Base-by-base conservation (phyloP, 1,140 invertebrate genomes). In the Trichomalopsis sarcophagae region DNA sequence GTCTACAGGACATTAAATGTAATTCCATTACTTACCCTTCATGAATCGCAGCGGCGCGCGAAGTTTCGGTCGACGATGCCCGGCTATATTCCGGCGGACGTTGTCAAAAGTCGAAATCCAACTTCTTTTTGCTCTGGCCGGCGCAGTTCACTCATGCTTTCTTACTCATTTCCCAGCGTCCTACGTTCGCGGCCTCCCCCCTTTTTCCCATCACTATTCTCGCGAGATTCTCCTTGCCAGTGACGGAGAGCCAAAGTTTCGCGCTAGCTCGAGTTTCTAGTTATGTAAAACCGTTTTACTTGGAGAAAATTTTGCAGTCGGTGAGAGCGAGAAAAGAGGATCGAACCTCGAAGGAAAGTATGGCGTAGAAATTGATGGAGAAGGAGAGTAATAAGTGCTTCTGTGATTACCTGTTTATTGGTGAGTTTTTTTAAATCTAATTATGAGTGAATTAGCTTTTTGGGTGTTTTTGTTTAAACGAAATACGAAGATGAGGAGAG, bases 271-370 rank as follows among this genome's bases (percentile, higher is more conserved):
- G 84, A 88, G 87, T 88, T 88, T 86, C 86, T 76, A 87, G 89
- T 89, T 88, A 86, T 86, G 87, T 77, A 89, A 89, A 89, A 87
- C 87, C 86, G 85, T 85, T 88, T 87, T 87, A 83, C 55, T 17
- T 17, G n/a, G 84, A 84, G 17, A 62, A 27, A 66, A 88, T 86
- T 88, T 86, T 73, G 66, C 80, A 69, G 71, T 68, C 62, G 68
- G n/a, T 21, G 10, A 62, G 78, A n/a, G 62, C 62, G 86, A 85
- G 80, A 68, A 84, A 81, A 27, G 7, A 79, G 55, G 36, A 6
- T 74, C 71, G 71, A 36, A 7, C 27, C 9, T 33, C 2, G 68
- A 33, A 27, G 30, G 23, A 71, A 62, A 66, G 13, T 62, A 21
- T 30, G 47, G 66, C 27, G 68, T 71, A 30, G 30, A 79, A 79